Evolutionary conservation across 2,888 invertebrate species (phyloP), one percentile per base, ranked within the genome.

Genomic region (Diarsia dahlii): DNA sequence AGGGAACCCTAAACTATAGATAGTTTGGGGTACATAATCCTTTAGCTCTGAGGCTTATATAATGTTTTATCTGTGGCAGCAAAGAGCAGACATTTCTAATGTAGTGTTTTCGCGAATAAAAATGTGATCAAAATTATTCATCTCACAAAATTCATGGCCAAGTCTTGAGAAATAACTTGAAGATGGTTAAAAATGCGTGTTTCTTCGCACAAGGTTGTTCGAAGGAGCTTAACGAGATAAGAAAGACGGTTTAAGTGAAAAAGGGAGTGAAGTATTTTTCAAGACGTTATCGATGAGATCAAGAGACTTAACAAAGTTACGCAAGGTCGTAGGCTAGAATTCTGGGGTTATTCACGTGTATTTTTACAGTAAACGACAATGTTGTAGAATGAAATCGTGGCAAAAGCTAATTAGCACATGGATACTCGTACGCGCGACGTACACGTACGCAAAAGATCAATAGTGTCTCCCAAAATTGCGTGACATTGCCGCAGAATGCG

Each of bases 361-460:
- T 60, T 65, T 28, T 52, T 48, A 67, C 48, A 10, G 72, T 63
- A 65, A 65, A 69, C 39, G 39, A 23, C 28, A 46, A 54, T 65
- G 10, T 64, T n/a, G 46, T 39, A 13, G 23, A 50, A 63, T 28
- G 56, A 50, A 67, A 50, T 67, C 66, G 81, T 71, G 70, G n/a
- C 45, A 48, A 75, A 64, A 70, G 48, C 8, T 69, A 70, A 72
- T 79, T 82, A 82, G 52, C 83, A 72, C 52, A 52, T 54, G 65
- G n/a, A 72, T 54, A 18, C 58, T 34, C 20, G 63, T 72, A 69
- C 70, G 74, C 34, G 62, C 8, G 13, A 23, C 48, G 56, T 72
- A 70, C 54, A 67, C 60, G 39, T 60, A 63, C 63, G 72, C 54
- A 56, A 77, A 72, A 85, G 70, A 85, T 82, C 72, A 85, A 77